Evolutionary conservation across 2,113 vertebrate genomes (phyloP).

Genomic region (Cinclus cinclus): DNA sequence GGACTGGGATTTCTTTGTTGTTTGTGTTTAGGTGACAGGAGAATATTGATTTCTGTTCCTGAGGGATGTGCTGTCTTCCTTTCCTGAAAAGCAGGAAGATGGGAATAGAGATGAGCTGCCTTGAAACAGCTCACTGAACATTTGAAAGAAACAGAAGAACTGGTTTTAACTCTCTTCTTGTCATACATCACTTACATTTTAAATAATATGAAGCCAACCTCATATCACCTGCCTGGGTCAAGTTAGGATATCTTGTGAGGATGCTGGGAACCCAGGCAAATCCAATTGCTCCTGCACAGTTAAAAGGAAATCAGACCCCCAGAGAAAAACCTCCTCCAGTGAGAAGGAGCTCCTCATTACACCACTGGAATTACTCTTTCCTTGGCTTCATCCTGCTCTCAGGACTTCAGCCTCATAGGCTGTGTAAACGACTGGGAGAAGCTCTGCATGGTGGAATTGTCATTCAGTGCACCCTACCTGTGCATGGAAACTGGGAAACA

Average conservation of each 20-base stretch:
- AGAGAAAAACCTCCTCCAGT: background rate
- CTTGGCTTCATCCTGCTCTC: background rate
- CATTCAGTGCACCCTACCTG: background rate
- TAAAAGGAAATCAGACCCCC: background rate
- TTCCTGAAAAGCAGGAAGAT: constrained; percentile 27
- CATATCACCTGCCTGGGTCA: background rate
- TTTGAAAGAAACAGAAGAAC: background rate
- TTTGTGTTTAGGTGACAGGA: constrained; percentile 12
- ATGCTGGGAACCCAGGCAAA: background rate
- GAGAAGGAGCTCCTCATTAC: background rate
- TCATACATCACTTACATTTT: background rate
- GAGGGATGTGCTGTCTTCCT: constrained; percentile 9
- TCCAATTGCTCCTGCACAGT: background rate
- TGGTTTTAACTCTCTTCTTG: background rate
- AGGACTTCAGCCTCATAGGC: background rate
- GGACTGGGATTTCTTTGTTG: constrained; percentile 24
- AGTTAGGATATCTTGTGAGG: background rate
- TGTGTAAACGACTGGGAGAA: background rate
- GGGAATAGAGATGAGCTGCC: background rate
- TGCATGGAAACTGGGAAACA: background rate
- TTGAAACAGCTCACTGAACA: background rate
- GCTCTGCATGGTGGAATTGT: background rate
- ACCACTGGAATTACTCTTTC: background rate
- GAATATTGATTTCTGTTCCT: constrained; percentile 45
- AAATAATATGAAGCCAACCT: background rate